Conservation (phyloP, 2,797 vertebrate species). For the Micrastur ruficollis region DNA sequence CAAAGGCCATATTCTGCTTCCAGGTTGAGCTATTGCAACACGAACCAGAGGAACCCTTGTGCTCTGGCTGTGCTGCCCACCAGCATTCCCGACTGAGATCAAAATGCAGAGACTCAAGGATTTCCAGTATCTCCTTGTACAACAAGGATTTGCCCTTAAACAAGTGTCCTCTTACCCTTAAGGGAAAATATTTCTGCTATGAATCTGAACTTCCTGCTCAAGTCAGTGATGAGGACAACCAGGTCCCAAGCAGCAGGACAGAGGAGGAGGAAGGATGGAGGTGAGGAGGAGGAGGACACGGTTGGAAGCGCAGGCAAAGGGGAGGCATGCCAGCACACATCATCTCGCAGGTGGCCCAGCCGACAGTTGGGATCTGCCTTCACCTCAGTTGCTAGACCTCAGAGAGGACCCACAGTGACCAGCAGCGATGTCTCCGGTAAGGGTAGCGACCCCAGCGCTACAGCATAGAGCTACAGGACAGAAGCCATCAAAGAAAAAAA, state of each 20-base stretch:
- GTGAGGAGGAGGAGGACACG: not conserved
- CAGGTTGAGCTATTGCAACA: not conserved
- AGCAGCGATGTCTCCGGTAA: no score
- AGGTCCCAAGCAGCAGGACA: not conserved
- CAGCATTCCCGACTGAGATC: rapidly evolving
- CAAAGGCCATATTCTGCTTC: not conserved
- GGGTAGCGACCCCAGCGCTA: not conserved
- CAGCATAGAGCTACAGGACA: not conserved
- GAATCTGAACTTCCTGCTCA: not conserved
- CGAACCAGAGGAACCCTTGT: not conserved
- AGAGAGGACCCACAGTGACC: not conserved
- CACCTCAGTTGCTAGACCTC: not conserved
- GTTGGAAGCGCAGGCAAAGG: not conserved
- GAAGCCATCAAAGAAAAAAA: not conserved
- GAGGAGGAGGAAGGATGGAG: not conserved
- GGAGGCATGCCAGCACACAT: no score
- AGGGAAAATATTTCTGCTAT: not conserved
- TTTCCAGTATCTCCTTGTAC: not conserved
- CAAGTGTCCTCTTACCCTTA: not conserved
- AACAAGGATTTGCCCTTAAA: no score
- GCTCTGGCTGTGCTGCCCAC: not conserved
- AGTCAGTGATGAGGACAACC: not conserved
- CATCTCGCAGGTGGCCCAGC: not conserved
- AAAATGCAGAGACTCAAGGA: no score
- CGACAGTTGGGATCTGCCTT: not conserved